Conservation (phyloP, 35 echinoderm and acorn worm genomes). For the Hemicentrotus pulcherrimus region DNA sequence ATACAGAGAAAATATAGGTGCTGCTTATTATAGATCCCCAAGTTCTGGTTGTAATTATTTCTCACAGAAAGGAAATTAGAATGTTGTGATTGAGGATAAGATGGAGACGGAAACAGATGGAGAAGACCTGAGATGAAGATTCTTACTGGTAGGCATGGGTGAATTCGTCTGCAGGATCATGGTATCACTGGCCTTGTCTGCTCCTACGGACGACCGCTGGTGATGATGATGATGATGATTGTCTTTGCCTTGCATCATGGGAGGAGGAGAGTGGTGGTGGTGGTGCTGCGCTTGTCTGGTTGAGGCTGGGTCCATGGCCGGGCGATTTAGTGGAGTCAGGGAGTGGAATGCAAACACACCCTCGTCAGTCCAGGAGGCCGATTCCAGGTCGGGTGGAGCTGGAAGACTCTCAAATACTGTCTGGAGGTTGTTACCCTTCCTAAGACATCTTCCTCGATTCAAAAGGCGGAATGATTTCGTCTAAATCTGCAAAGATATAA, state of each 20-base stretch:
- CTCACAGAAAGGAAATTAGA: too few species aligned
- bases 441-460: background rate
- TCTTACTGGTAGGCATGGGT: constrained; percentile 44
- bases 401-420: background rate
- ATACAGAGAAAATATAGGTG: too few species aligned
- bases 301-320: background rate
- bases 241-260: background rate
- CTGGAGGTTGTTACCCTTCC: background rate
- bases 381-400: background rate
- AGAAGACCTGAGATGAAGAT: background rate
- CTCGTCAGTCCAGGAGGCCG: background rate
- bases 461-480: background rate
- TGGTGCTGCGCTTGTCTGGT: constrained; percentile 6
- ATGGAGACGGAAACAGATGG: too few species aligned
- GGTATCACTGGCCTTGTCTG: background rate
- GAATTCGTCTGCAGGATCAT: constrained; percentile 31
- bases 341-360: background rate
- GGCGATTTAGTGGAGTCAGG: background rate
- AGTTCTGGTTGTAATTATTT: too few species aligned
- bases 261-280: background rate
- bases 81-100: too few species aligned
- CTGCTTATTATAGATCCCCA: too few species aligned
- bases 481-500: background rate
- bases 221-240: background rate
- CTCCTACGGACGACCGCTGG: background rate